Conservation (phyloP, 2,113 vertebrate genomes). For the Phalacrocorax pelagicus region DNA sequence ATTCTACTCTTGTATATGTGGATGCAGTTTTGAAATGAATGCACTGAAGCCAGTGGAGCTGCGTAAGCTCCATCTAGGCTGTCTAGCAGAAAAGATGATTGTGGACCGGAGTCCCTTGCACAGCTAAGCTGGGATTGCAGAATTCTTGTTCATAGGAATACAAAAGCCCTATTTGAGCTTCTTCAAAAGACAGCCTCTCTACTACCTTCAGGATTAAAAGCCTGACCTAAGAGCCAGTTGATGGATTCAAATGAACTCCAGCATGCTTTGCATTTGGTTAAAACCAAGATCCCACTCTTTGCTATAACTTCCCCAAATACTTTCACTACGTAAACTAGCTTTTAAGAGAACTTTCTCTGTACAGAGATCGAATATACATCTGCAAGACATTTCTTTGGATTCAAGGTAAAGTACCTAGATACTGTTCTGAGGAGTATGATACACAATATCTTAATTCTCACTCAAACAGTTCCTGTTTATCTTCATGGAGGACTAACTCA, state of each 20-base stretch:
- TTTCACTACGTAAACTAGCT: background rate
- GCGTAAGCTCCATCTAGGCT: background rate
- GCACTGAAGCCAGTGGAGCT: background rate
- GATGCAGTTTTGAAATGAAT: background rate
- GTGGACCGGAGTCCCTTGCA: accelerated
- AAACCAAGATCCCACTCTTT: background rate
- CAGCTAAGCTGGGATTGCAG: background rate
- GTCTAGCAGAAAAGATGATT: background rate
- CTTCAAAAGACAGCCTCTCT: background rate
- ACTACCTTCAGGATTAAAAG: background rate
- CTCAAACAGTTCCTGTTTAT: slow-evolving; percentile 26
- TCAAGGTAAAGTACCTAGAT: background rate
- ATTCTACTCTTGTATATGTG: background rate
- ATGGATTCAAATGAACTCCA: background rate
- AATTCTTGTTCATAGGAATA: background rate
- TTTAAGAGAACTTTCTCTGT: background rate
- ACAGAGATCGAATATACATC: background rate
- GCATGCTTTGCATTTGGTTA: background rate
- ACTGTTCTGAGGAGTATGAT: background rate
- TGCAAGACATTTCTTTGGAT: background rate
- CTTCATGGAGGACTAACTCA: slow-evolving; percentile 5
- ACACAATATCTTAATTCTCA: slow-evolving; percentile 29
- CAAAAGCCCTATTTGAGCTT: background rate
- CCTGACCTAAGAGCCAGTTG: background rate
- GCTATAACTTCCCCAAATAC: background rate